Base-by-base conservation (phyloP, 2,888 invertebrate genomes). In the Andrena bucephala region DNA sequence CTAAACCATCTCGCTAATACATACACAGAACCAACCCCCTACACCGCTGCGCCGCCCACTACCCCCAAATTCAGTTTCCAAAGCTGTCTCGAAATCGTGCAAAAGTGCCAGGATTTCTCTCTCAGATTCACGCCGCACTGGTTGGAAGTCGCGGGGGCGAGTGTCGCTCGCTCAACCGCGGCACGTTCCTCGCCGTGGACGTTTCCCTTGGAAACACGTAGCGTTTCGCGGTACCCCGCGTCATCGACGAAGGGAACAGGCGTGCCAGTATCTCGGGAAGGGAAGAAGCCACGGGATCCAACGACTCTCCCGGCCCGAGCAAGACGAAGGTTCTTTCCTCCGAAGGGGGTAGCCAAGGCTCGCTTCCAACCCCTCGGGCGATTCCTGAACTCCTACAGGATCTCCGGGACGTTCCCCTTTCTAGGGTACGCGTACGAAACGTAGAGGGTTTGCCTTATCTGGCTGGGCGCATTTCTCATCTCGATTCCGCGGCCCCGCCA, bases 361-460 rank as follows among this genome's bases (percentile, higher is more conserved):
- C 68, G 69, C 65, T 76, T 69, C 69, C 33, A 59, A 57, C 70
- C 87, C 83, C 85, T 59, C 68, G 59, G 81, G 83, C 86, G 77
- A 77, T 83, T 80, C 62, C 70, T 70, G 81, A 84, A 84, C 78
- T 80, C 60, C 71, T 76, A 50, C 52, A 57, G 57, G 80, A 86
- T 84, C 83, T 69, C 24, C 57, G 67, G 77, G 83, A 85, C 69
- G 83, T 84, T 87, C 75, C 71, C 77, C 75, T 63, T 63, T 75
- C 82, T 80, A 74, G 4, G 57, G 57, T 68, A 72, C 86, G 70
- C 85, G 86, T 85, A 83, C 83, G 83, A 83, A 87, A 86, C 84
- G 79, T 83, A 87, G 85, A 87, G 85, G 84, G 84, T 86, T 89
- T 88, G 83, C 88, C 90, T 90, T 90, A 89, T 90, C 90, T 85